These are phyloP conservation scores for Matsumyia berberina DNA, from an alignment of 2,888 invertebrate species.

Conservation along the genomic window DNA sequence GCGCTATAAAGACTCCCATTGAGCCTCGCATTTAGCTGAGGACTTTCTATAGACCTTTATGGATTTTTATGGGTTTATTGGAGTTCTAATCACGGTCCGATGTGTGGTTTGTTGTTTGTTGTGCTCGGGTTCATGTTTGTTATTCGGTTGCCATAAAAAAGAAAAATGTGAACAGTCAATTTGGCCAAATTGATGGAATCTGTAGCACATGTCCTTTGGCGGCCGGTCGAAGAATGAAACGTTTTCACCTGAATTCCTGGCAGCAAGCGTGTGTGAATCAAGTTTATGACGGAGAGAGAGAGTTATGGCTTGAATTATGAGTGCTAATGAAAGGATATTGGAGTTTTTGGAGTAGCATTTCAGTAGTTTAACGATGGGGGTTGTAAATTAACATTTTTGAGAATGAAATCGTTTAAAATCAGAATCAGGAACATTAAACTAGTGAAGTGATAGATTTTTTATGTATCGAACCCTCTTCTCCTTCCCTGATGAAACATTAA, in stretches of 20 bases:
- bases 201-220: constrained; percentile 48
- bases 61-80: constrained; percentile 64
- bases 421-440: no score
- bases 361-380: constrained; percentile 36
- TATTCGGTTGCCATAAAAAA: constrained; percentile 21
- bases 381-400: constrained; percentile 20
- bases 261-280: constrained; percentile 22
- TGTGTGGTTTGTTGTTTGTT: constrained; percentile 51
- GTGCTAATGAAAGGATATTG: constrained; percentile 32
- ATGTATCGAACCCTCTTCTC: no score
- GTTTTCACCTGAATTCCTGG: constrained; percentile 43
- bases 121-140: constrained; percentile 28
- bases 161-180: neutral
- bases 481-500: no score
- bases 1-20: constrained; percentile 38
- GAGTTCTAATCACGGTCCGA: constrained; percentile 56
- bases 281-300: constrained; percentile 34
- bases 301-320: constrained; percentile 22
- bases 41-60: constrained; percentile 37
- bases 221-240: constrained; percentile 3
- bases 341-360: constrained; percentile 30
- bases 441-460: no score
- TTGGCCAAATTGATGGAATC: neutral
- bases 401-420: no score
- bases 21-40: constrained; percentile 51